Evolutionary conservation across 2,113 vertebrate species (phyloP).

Genomic region (Echinops telfairi): DNA sequence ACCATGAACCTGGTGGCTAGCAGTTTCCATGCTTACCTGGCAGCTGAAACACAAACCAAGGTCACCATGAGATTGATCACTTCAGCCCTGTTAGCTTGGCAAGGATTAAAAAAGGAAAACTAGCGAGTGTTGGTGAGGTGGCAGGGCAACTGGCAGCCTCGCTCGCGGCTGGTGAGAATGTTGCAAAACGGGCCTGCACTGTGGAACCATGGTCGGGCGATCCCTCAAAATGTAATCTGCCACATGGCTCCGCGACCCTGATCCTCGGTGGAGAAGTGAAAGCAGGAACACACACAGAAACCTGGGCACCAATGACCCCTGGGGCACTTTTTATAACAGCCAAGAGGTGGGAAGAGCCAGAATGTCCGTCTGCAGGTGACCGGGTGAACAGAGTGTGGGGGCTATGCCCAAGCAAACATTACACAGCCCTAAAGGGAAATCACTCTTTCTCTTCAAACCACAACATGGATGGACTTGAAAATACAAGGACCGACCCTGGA

Average conservation of each 20-base stretch:
- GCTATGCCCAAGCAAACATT: too few relatives aligned
- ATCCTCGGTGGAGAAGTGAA: neutral
- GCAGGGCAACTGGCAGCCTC: neutral
- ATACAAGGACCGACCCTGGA: neutral
- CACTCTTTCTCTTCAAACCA: neutral
- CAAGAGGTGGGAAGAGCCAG: neutral
- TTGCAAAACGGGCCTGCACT: neutral
- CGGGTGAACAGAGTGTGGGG: too few relatives aligned
- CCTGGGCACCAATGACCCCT: neutral
- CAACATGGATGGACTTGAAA: neutral
- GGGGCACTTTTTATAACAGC: neutral
- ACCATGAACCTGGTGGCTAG: too few relatives aligned
- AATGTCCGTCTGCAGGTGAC: neutral
- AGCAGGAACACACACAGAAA: neutral
- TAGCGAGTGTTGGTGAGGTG: neutral
- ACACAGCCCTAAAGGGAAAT: too few relatives aligned
- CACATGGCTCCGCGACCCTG: neutral
- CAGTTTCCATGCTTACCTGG: too few relatives aligned
- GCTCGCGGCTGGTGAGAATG: neutral
- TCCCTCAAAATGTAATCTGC: neutral
- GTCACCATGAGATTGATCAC: neutral
- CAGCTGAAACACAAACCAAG: neutral
- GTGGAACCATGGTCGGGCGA: neutral
- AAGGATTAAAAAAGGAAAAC: neutral
- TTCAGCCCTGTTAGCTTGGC: neutral